A percentile compares a stretch with the other conserved stretches of the same genome.
These are phyloP conservation scores for Pentamera pediparva DNA, from an alignment of 53 echinoderm and acorn worm species.

Conservation along the genomic window DNA sequence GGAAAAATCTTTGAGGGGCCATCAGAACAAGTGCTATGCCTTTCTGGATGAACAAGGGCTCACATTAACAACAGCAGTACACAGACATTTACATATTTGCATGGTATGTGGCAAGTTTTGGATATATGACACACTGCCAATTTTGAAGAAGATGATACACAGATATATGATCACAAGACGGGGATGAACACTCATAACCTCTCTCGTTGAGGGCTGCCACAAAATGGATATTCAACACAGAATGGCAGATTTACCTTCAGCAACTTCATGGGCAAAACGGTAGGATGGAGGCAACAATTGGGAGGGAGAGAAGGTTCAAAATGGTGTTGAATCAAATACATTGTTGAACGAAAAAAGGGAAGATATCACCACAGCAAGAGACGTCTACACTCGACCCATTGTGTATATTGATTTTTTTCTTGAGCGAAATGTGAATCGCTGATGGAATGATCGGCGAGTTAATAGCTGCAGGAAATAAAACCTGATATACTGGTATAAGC, in stretches of 20 bases:
- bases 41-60: no score
- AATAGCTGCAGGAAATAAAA: no score
- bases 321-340: background rate
- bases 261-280: conserved; percentile 14
- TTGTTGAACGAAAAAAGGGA: background rate
- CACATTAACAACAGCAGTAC: no score
- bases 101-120: background rate
- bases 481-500: background rate
- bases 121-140: background rate
- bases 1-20: no score
- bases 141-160: conserved; percentile 4
- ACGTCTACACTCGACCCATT: background rate
- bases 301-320: background rate
- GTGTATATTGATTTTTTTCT: background rate
- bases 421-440: no score
- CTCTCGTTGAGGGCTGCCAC: background rate
- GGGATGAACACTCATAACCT: background rate
- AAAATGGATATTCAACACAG: background rate
- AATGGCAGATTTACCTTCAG: conserved; percentile 26
- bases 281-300: background rate
- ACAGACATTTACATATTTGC: background rate
- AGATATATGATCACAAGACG: background rate
- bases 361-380: background rate
- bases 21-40: no score
- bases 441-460: no score